phyloP scores from a whole-genome alignment of 1,140 invertebrate species.

The Medauroidea extradentata region DNA sequence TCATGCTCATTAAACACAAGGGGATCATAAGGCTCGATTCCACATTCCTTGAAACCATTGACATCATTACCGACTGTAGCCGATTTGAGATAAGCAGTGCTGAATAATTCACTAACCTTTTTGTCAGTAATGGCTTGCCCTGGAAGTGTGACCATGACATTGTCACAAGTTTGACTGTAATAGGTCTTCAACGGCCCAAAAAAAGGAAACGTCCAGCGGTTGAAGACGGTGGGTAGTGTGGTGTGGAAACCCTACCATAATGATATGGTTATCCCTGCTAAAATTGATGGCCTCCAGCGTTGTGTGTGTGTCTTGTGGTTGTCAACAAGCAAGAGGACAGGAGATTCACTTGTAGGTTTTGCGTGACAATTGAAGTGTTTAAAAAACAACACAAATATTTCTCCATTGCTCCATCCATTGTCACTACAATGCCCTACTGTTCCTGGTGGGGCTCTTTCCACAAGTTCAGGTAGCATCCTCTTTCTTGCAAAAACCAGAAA shows the following conservation, averaged over 20 bases:
- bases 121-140: slow-evolving; percentile 4
- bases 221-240: slow-evolving; percentile 33
- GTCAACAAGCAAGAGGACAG: slow-evolving; percentile 40
- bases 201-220: slow-evolving; percentile 35
- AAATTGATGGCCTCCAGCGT: slow-evolving; percentile 25
- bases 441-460: slow-evolving; percentile 31
- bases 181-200: slow-evolving; percentile 31
- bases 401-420: slow-evolving; percentile 15
- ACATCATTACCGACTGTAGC: slow-evolving; percentile 6
- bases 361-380: slow-evolving; percentile 27
- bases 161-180: slow-evolving; percentile 4
- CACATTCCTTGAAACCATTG: not conserved
- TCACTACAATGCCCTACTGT: slow-evolving; percentile 2
- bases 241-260: slow-evolving; percentile 31
- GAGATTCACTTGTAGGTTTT: slow-evolving; percentile 26
- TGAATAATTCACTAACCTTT: not conserved
- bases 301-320: slow-evolving; percentile 39
- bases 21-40: slow-evolving; percentile 9
- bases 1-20: not conserved
- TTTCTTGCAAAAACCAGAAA: slow-evolving; percentile 34
- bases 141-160: not conserved
- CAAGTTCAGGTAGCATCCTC: slow-evolving; percentile 26
- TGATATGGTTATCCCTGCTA: slow-evolving; percentile 25
- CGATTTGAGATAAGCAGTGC: slow-evolving; percentile 3
- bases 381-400: slow-evolving; percentile 23